These are phyloP conservation scores for Pharmacophagus antenor DNA, from an alignment of 2,888 invertebrate species.

Conservation along the genomic window DNA sequence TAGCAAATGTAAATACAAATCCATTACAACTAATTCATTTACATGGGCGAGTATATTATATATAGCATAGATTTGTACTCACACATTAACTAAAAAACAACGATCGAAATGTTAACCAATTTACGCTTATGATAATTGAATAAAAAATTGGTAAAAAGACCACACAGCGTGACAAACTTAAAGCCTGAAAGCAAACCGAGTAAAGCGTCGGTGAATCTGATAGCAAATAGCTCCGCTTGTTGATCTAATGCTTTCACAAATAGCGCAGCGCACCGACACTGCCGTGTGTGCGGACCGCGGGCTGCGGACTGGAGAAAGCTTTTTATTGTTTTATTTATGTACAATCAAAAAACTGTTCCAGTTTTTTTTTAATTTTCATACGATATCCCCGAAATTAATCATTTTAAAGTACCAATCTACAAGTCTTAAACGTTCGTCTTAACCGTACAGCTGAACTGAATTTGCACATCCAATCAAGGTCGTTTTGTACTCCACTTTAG, in stretches of 20 bases:
- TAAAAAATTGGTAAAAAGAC: conserved; percentile 40
- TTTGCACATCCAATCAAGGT: too few species aligned
- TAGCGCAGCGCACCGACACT: conserved; percentile 40
- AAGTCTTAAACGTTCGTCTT: too few species aligned
- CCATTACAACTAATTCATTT: too few species aligned
- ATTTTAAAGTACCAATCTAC: too few species aligned
- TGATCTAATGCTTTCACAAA: conserved; percentile 69
- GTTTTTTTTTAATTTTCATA: background rate
- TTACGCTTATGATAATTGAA: too few species aligned
- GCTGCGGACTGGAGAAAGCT: conserved; percentile 30
- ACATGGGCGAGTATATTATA: too few species aligned
- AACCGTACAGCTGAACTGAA: too few species aligned
- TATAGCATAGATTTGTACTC: too few species aligned
- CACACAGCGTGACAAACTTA: conserved; percentile 69
- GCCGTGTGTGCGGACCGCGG: conserved; percentile 36
- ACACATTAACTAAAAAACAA: too few species aligned
- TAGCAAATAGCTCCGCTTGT: conserved; percentile 63
- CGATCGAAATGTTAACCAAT: too few species aligned
- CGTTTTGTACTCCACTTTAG: too few species aligned
- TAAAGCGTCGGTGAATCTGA: conserved; percentile 60
- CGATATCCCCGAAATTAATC: background rate
- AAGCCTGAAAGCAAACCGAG: conserved; percentile 66
- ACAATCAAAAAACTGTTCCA: background rate
- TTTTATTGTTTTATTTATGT: conserved; percentile 21
- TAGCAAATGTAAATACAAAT: too few species aligned